Conservation (phyloP, 2,113 vertebrate genomes). For the Catagonus wagneri region DNA sequence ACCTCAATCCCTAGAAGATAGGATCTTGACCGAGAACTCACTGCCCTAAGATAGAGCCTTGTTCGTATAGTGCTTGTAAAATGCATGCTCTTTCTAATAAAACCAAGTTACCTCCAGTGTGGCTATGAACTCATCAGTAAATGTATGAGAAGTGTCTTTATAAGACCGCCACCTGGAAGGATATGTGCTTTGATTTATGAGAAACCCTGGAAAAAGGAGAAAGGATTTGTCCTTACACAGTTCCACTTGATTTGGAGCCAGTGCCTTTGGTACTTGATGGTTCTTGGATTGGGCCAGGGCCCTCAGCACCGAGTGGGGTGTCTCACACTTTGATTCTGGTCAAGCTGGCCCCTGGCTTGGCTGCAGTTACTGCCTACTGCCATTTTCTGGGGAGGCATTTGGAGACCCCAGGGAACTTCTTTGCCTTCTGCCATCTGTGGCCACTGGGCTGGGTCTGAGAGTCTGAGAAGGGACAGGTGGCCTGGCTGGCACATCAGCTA, state of each 20-base stretch:
- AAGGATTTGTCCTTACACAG: background rate
- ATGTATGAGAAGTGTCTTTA: background rate
- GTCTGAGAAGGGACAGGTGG: conserved; percentile 75
- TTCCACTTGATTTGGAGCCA: background rate
- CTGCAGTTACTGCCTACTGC: conserved; percentile 60
- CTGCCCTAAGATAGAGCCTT: background rate
- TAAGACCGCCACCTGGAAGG: background rate
- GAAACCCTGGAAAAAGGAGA: conserved; percentile 16
- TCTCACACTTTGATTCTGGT: conserved; percentile 55
- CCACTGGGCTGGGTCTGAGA: conserved; percentile 52
- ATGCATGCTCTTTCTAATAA: conserved; percentile 20
- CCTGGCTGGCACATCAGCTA: conserved; percentile 66
- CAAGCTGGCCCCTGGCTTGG: conserved; percentile 56
- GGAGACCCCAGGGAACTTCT: conserved; percentile 54
- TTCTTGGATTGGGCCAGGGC: background rate
- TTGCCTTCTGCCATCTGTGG: conserved; percentile 73
- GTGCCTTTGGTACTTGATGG: background rate
- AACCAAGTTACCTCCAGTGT: background rate
- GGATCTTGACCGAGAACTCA: background rate
- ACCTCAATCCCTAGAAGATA: background rate
- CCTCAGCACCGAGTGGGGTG: background rate
- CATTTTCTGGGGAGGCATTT: conserved; percentile 47
- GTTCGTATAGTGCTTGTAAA: background rate
- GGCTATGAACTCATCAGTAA: background rate
- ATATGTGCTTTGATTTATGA: conserved; percentile 1